Evolutionary conservation across 2,888 invertebrate genomes (phyloP).

Genomic region (Synanthedon myopaeformis): DNA sequence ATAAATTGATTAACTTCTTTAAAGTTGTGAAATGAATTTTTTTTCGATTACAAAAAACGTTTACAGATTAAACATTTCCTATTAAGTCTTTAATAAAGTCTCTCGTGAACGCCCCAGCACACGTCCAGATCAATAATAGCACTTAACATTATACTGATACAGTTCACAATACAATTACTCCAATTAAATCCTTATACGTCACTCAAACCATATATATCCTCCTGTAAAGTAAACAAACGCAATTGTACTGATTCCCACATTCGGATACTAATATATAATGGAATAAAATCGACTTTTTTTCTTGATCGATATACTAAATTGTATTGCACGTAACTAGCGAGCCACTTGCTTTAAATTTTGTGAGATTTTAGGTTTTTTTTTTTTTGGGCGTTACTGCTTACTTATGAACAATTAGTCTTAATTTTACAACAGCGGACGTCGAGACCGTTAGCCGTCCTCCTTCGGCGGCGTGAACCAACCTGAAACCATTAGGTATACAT

Average conservation of each 20-base stretch:
- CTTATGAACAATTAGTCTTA: slow-evolving; percentile 48
- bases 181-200: slow-evolving; percentile 21
- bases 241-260: slow-evolving; percentile 1
- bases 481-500: slow-evolving; percentile 40
- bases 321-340: slow-evolving; percentile 21
- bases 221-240: slow-evolving; percentile 16
- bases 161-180: slow-evolving; percentile 33
- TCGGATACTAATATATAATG: neutral
- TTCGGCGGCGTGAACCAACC: slow-evolving; percentile 94
- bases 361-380: slow-evolving; percentile 16
- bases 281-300: neutral
- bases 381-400: slow-evolving; percentile 42
- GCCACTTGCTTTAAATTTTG: slow-evolving; percentile 39
- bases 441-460: slow-evolving; percentile 83
- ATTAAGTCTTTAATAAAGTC: slow-evolving; percentile 64
- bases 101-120: slow-evolving; percentile 47
- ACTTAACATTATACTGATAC: slow-evolving; percentile 49
- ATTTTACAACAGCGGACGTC: slow-evolving; percentile 22
- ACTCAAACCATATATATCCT: slow-evolving; percentile 22
- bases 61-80: slow-evolving; percentile 65
- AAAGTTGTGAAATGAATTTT: slow-evolving; percentile 48
- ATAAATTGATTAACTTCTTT: slow-evolving; percentile 51
- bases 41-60: slow-evolving; percentile 60
- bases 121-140: slow-evolving; percentile 52
- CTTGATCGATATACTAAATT: slow-evolving; percentile 6